Evolutionary conservation across 2,888 invertebrate genomes (phyloP).

Genomic region (Oxyscelio sp.): DNA sequence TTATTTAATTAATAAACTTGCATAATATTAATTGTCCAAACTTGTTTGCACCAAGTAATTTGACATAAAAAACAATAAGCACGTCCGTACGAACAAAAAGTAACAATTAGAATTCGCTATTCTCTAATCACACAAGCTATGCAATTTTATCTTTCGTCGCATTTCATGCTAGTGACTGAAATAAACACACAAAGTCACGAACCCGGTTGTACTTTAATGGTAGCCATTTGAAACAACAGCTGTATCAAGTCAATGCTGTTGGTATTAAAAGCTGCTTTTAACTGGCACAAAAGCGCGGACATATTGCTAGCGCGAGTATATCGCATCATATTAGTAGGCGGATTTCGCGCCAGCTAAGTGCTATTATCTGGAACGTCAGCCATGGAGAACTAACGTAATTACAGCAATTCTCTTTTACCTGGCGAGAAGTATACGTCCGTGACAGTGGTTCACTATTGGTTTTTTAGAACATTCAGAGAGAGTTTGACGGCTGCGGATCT

Average conservation of each 20-base stretch:
- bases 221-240: conserved; percentile 67
- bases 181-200: conserved; percentile 59
- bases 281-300: conserved; percentile 70
- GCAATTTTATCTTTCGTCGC: conserved; percentile 67
- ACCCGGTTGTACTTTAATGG: conserved; percentile 57
- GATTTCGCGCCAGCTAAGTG: conserved; percentile 69
- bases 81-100: conserved; percentile 26
- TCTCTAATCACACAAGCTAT: conserved; percentile 54
- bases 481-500: conserved; percentile 64
- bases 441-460: conserved; percentile 70
- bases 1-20: too few relatives aligned
- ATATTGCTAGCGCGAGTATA: conserved; percentile 66
- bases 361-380: conserved; percentile 75
- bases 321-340: conserved; percentile 72
- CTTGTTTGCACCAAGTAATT: conserved; percentile 23
- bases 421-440: conserved; percentile 62
- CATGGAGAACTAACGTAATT: conserved; percentile 74
- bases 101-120: conserved; percentile 37
- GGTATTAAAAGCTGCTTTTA: conserved; percentile 67
- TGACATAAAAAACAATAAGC: conserved; percentile 25
- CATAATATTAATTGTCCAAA: not conserved
- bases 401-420: conserved; percentile 71
- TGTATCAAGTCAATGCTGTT: conserved; percentile 62
- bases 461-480: conserved; percentile 76
- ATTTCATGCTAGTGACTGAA: conserved; percentile 46